Percentiles rank a stretch among this genome's conserved stretches.
phyloP scores from a whole-genome alignment of 2,113 vertebrate genomes.

The Dendrocopos noguchii region DNA sequence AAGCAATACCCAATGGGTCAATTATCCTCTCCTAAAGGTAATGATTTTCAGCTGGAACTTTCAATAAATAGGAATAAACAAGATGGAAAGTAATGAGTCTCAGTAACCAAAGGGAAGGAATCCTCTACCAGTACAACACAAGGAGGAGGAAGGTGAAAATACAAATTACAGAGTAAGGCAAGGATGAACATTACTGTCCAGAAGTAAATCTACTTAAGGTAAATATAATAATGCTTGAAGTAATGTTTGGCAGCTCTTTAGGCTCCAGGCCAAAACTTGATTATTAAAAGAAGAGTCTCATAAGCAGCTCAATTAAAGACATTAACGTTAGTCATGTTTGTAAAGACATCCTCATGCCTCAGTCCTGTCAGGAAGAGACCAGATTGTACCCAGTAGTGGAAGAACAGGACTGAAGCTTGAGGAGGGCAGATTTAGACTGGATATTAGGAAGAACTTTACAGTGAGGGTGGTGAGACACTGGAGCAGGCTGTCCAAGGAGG shows the following conservation, averaged over 20 bases:
- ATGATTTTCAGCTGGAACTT: background rate
- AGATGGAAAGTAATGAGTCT: background rate
- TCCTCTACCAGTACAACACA: fast-evolving
- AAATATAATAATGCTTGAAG: background rate
- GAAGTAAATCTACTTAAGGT: background rate
- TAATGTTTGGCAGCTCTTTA: background rate
- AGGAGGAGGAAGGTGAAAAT: background rate
- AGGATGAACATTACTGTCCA: background rate
- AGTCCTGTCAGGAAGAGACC: background rate
- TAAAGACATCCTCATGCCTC: background rate
- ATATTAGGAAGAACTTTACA: too few species aligned
- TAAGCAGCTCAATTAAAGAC: background rate
- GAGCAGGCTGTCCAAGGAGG: too few species aligned
- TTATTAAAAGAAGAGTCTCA: background rate
- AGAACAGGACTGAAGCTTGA: background rate
- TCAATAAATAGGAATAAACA: background rate
- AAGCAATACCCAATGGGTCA: background rate
- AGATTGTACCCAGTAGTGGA: background rate
- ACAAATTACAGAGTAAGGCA: background rate
- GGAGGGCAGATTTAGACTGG: too few species aligned
- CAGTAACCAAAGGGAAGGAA: background rate
- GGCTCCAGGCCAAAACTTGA: background rate
- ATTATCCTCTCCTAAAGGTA: background rate
- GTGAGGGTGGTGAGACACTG: too few species aligned
- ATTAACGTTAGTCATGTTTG: background rate